Evolutionary conservation across 2,113 vertebrate genomes (phyloP).

Genomic region (Psittacula cyanocephala): DNA sequence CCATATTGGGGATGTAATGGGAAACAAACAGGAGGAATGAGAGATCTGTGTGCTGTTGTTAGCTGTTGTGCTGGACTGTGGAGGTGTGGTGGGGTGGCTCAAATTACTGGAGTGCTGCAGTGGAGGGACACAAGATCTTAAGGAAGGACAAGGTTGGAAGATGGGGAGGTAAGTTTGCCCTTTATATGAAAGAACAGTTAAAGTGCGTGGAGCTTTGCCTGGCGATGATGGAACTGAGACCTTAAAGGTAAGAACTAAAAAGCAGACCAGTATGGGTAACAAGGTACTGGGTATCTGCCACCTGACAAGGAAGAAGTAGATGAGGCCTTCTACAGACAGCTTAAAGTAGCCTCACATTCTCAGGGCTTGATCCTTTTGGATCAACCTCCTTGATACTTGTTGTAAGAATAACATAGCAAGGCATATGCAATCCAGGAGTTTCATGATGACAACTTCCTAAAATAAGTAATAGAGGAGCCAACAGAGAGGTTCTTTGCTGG

Average conservation of each 20-base stretch:
- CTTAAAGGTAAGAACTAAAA: background rate
- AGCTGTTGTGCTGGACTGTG: background rate
- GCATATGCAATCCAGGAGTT: background rate
- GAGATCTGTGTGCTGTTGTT: background rate
- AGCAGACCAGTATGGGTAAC: background rate
- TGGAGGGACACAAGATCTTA: background rate
- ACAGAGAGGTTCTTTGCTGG: background rate
- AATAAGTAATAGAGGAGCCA: background rate
- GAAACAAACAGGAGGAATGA: background rate
- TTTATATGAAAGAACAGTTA: background rate
- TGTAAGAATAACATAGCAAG: background rate
- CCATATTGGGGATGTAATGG: background rate
- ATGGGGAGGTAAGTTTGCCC: rapidly evolving
- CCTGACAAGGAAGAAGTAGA: background rate
- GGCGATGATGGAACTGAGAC: background rate
- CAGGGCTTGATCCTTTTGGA: background rate
- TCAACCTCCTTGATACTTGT: background rate
- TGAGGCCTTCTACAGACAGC: background rate
- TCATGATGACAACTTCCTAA: background rate
- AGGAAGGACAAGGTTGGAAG: background rate
- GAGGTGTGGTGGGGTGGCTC: background rate
- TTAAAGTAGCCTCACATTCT: background rate
- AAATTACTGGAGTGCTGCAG: background rate
- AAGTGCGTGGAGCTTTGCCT: background rate
- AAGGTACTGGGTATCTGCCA: rapidly evolving